Conservation (phyloP, 2,888 invertebrate genomes). For the Drosophila gaucha region DNA sequence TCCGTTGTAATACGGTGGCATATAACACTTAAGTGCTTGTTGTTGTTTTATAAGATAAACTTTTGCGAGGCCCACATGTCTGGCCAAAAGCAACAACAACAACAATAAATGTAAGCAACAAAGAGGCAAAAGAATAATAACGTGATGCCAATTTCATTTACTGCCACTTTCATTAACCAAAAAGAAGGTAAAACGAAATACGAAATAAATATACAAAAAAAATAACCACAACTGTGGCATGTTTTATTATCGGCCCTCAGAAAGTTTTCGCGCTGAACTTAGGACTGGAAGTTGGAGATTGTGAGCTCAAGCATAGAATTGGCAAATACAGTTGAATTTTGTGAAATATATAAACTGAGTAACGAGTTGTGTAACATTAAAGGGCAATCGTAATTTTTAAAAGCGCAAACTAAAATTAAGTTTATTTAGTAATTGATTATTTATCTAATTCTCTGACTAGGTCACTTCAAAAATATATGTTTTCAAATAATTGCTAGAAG, state of each 20-base stretch:
- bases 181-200: constrained; percentile 12
- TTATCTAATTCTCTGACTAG: too few relatives aligned
- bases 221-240: constrained; percentile 23
- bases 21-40: constrained; percentile 80
- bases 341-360: too few relatives aligned
- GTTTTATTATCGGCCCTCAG: constrained; percentile 46
- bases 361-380: neutral
- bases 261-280: constrained; percentile 29
- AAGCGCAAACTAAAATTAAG: too few relatives aligned
- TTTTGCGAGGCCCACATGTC: constrained; percentile 66
- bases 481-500: too few relatives aligned
- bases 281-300: constrained; percentile 21
- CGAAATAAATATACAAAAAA: neutral
- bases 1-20: constrained; percentile 77
- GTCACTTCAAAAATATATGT: too few relatives aligned
- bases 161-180: constrained; percentile 74
- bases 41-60: constrained; percentile 80
- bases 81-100: constrained; percentile 19
- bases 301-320: neutral
- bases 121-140: constrained; percentile 57
- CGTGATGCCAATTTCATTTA: constrained; percentile 76
- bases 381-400: too few relatives aligned
- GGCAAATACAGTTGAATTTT: neutral
- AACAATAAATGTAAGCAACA: constrained; percentile 14
- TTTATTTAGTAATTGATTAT: too few relatives aligned